These are phyloP conservation scores for Scaptomyza pallida DNA, from an alignment of 1,140 invertebrate species.

Conservation along the genomic window DNA sequence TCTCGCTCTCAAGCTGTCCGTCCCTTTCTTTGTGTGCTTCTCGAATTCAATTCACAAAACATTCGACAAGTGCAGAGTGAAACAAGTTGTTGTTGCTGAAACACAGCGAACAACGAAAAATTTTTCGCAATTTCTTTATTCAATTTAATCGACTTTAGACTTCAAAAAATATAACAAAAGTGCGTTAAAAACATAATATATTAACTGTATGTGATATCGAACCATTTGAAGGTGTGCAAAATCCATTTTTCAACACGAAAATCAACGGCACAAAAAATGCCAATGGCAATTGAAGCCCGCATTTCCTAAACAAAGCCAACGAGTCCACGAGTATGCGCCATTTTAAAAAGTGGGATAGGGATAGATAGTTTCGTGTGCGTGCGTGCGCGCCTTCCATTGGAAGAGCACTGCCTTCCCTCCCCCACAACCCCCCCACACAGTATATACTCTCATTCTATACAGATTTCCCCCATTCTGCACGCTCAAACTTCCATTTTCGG, in stretches of 20 bases:
- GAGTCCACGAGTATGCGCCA: conserved; percentile 70
- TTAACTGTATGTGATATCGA: not conserved
- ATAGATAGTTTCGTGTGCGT: conserved; percentile 78
- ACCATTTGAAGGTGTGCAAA: not conserved
- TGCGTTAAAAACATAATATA: conserved; percentile 7
- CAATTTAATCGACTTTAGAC: conserved; percentile 27
- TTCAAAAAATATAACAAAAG: conserved; percentile 36
- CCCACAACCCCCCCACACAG: not conserved
- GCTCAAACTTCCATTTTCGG: conserved; percentile 41
- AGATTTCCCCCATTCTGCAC: not conserved
- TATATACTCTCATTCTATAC: not conserved
- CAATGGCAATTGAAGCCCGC: conserved; percentile 53
- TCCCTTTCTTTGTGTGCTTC: conserved; percentile 4
- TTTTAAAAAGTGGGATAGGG: conserved; percentile 81
- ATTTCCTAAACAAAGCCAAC: conserved; percentile 80
- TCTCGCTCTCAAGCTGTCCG: conserved; percentile 15
- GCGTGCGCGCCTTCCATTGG: conserved; percentile 77
- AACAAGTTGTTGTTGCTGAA: conserved; percentile 80
- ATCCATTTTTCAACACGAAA: conserved; percentile 7
- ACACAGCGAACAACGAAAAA: conserved; percentile 73
- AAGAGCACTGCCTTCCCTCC: conserved; percentile 43
- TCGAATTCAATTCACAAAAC: conserved; percentile 72
- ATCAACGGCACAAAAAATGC: conserved; percentile 9
- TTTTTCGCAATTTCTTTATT: conserved; percentile 22
- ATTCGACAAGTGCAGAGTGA: conserved; percentile 82